phyloP scores from a whole-genome alignment of 2,797 vertebrate genomes.

The Anabacerthia variegaticeps region DNA sequence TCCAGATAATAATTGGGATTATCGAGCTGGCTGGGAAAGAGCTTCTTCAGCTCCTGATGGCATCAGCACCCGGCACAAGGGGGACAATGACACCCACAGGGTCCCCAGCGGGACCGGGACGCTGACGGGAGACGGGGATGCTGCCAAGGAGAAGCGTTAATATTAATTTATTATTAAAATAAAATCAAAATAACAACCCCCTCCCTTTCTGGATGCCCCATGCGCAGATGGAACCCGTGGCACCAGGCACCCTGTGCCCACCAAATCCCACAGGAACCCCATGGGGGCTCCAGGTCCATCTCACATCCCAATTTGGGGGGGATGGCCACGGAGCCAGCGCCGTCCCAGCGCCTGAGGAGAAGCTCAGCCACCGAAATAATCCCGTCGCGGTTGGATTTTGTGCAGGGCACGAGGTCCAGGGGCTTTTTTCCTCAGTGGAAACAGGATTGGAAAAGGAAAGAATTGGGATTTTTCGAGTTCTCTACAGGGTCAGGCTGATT shows the following conservation, averaged over 20 bases:
- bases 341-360: background rate
- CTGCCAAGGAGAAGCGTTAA: background rate
- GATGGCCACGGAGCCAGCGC: rapidly evolving
- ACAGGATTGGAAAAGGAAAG: constrained; percentile 38
- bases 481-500: constrained; percentile 35
- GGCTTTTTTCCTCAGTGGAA: constrained; percentile 26
- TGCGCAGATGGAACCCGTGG: rapidly evolving
- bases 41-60: background rate
- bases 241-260: rapidly evolving
- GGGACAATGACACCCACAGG: rapidly evolving
- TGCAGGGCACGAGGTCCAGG: background rate
- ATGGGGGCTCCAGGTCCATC: background rate
- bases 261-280: rapidly evolving
- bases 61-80: rapidly evolving
- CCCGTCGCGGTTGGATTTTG: constrained; percentile 23
- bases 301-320: background rate
- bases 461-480: constrained; percentile 39
- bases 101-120: background rate
- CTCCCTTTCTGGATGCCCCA: rapidly evolving
- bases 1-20: constrained; percentile 60
- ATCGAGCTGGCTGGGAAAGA: constrained; percentile 39
- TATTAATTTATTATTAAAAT: background rate
- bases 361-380: constrained; percentile 5
- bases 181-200: background rate
- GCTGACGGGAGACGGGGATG: rapidly evolving